Conservation (phyloP, 2,113 vertebrate genomes). For the Gila orcuttii region DNA sequence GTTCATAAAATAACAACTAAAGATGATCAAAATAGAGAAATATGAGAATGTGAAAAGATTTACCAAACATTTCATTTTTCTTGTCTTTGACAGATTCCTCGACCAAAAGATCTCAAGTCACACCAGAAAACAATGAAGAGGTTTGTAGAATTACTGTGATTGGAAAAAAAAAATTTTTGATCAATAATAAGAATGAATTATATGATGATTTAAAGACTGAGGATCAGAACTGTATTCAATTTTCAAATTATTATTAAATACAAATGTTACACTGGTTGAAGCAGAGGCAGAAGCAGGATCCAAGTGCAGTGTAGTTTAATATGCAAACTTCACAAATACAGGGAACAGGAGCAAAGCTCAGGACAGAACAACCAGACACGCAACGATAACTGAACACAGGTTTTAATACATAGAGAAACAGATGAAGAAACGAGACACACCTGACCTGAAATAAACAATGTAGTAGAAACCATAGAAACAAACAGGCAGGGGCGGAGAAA, state of each 20-base stretch:
- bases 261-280: not conserved
- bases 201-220: not conserved
- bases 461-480: no score
- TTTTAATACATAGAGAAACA: no score
- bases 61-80: rapidly evolving
- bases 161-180: not conserved
- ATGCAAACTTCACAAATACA: no score
- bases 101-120: not conserved
- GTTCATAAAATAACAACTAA: not conserved
- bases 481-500: no score
- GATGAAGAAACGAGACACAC: no score
- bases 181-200: not conserved
- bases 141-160: not conserved
- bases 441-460: no score
- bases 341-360: no score
- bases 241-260: not conserved
- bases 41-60: not conserved
- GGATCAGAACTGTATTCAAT: not conserved
- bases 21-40: not conserved
- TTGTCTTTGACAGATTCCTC: not conserved
- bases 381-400: no score
- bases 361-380: no score
- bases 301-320: no score
- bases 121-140: not conserved
- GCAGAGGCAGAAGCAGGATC: no score